Evolutionary conservation across 2,113 vertebrate genomes (phyloP), one percentile per base, ranked within the genome.

Genomic region (Dolichallabes microphthalmus): DNA sequence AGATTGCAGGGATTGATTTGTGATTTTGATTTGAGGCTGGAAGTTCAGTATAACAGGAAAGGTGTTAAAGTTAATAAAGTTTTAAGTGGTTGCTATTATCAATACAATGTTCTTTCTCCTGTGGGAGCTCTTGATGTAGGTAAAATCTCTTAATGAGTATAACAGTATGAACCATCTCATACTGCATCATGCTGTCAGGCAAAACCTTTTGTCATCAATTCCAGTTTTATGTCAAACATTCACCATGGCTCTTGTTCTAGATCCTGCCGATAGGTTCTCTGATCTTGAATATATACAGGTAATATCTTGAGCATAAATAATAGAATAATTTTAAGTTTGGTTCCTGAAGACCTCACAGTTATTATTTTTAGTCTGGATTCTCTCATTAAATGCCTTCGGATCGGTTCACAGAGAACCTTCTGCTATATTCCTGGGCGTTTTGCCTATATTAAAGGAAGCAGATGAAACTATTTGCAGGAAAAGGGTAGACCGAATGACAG

Each of bases 401-500:
- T 77, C 2, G 69, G n/a, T 61, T 52, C 55, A 74, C 69, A 27
- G 52, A 61, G 32, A 57, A 27, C 55, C 57, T 63, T n/a, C 39
- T 58, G 57, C 39, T 60, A 57, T 30, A 32, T 77, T 57, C 52
- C 55, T 57, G 20, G 6, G 30, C 64, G 7, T 53, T 55, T 17
- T 68, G 64, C 19, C 11, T 69, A 61, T 80, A 71, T 83, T 73
- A 30, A 55, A 27, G 11, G 68, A 69, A 74, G 71, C 39, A 74
- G 71, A 75, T 66, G 10, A 74, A 55, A 57, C 32, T 9, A 63
- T 87, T 84, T 64, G n/a, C 50, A 58, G 15, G 61, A 60, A 66
- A 60, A 79, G 35, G 35, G 25, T 13, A 39, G 78, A 50, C 20
- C 60, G 83, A 58, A 71, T 77, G 85, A 80, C 14, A 82, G 80